These are phyloP conservation scores for Phoebastria nigripes DNA, from an alignment of 2,797 vertebrate genomes.

Conservation along the genomic window DNA sequence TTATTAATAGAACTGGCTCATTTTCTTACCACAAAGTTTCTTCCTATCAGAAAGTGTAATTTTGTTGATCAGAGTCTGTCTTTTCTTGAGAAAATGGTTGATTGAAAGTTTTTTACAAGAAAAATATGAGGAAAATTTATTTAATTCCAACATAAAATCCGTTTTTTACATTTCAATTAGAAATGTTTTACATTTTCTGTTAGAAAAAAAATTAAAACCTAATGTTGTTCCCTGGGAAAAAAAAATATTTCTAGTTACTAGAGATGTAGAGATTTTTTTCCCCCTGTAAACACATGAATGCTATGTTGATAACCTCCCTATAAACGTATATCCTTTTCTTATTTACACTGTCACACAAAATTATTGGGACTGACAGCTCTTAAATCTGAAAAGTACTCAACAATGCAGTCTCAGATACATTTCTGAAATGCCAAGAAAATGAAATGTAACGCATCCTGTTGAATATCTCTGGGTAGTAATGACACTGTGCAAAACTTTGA, in stretches of 20 bases:
- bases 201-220: background rate
- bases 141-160: background rate
- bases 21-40: background rate
- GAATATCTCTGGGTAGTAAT: constrained; percentile 72
- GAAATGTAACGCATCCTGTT: constrained; percentile 72
- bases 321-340: background rate
- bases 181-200: background rate
- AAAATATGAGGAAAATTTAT: background rate
- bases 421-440: constrained; percentile 69
- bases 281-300: background rate
- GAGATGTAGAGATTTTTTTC: background rate
- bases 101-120: background rate
- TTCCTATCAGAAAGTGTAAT: background rate
- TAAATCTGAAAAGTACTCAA: constrained; percentile 1
- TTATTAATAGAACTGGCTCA: background rate
- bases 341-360: constrained; percentile 16
- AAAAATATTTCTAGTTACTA: background rate
- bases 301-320: background rate
- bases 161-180: background rate
- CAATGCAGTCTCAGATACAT: constrained; percentile 41
- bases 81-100: background rate
- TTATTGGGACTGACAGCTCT: constrained; percentile 32
- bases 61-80: background rate
- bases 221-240: background rate
- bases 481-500: constrained; percentile 72